Evolutionary conservation across 2,888 invertebrate species (phyloP).

Genomic region (Xestia sexstrigata): DNA sequence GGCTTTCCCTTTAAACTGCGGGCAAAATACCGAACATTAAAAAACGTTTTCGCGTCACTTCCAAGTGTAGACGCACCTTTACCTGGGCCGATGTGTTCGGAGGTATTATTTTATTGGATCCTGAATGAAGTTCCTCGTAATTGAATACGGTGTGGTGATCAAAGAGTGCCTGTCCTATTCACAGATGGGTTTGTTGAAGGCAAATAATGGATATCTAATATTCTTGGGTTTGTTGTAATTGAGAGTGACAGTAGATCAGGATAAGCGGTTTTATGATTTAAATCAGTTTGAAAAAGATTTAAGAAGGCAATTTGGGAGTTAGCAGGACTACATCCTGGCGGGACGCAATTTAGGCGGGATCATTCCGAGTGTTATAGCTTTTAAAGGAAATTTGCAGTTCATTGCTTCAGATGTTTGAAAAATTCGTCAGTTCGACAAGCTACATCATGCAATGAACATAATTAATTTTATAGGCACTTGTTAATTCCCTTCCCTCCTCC

Average conservation of each 20-base stretch:
- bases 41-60: neutral
- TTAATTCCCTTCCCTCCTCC: too few relatives aligned
- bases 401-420: neutral
- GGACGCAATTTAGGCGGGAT: too few relatives aligned
- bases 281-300: neutral
- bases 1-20: neutral
- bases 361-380: neutral
- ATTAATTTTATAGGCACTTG: too few relatives aligned
- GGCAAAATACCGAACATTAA: neutral
- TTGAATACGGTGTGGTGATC: constrained; percentile 22
- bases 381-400: neutral
- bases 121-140: constrained; percentile 16
- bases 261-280: neutral
- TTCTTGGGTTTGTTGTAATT: neutral
- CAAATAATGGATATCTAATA: constrained; percentile 14
- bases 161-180: constrained; percentile 22
- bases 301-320: neutral
- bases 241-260: neutral
- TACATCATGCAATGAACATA: neutral
- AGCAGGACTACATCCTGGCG: neutral
- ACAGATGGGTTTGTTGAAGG: neutral
- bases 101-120: constrained; percentile 26
- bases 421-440: neutral
- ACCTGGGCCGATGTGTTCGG: constrained; percentile 1
- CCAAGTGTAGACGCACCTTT: neutral